Evolutionary conservation across 2,113 vertebrate species (phyloP), one percentile per base, ranked within the genome.

Genomic region (Scomber scombrus): DNA sequence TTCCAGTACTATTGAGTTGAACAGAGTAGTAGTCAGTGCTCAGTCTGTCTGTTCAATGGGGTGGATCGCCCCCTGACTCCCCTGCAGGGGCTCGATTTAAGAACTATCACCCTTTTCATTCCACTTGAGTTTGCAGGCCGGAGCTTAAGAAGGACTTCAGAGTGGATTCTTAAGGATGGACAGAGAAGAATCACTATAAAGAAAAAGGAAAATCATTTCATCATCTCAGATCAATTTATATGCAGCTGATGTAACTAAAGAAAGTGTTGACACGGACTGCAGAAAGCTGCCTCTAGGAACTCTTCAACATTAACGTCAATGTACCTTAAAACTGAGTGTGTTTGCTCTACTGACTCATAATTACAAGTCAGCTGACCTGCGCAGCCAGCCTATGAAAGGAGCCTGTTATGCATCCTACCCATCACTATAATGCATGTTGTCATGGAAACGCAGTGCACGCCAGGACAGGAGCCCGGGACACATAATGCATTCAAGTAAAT

Each of bases 391-490:
- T 46, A 49, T 88, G 23, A 86, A 84, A 61, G 50, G 9, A 69
- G 64, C 65, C 75, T 9, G 10, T 88, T 75, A 40, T 82, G 68
- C 51, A 10, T 73, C 26, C 0, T 26, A 54, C 50, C 16, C 73
- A 66, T 75, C 69, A 61, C 26, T 49, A 29, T 78, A 77, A 85
- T 81, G 31, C 46, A 7, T 4, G 50, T 85, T 49, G 80, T 78
- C 85, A 79, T 85, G 82, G 88, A 19, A 88, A 90, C 67, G 0
- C 18, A 14, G 80, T 63, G 80, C 88, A 84, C 56, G 80, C 66
- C 54, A 73, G 86, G 88, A 78, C 81, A 90, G 55, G 64, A 72
- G 78, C 23, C 67, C 3, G 46, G 72, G 63, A 85, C 67, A 50
- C 58, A 15, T 62, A 78, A 81, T 81, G 71, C 63, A 58, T 90